Evolutionary conservation across 2,888 invertebrate species (phyloP).

Genomic region (Drosophila rubida): DNA sequence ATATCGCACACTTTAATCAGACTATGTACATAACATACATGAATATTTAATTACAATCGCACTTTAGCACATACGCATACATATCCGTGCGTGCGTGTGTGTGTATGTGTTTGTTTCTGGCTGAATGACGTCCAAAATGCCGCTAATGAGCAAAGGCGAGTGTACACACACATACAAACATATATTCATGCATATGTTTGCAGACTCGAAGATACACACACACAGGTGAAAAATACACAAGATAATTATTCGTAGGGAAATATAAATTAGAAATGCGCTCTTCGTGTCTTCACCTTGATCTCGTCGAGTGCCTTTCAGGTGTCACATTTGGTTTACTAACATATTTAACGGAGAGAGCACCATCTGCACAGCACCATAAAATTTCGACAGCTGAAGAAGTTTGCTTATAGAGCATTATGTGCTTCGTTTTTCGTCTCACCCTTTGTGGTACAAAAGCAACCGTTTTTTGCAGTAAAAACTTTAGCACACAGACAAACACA

Average conservation of each 20-base stretch:
- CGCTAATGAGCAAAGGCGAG: slow-evolving; percentile 57
- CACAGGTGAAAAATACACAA: slow-evolving; percentile 33
- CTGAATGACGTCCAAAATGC: slow-evolving; percentile 66
- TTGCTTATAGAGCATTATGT: neutral
- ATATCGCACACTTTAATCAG: neutral
- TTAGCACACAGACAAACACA: slow-evolving; percentile 23
- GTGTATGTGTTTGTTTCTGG: slow-evolving; percentile 24
- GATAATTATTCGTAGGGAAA: slow-evolving; percentile 20
- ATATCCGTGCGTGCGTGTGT: slow-evolving; percentile 1
- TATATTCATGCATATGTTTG: slow-evolving; percentile 20
- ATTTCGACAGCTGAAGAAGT: slow-evolving; percentile 34
- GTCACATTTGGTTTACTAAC: neutral
- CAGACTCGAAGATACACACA: slow-evolving; percentile 34
- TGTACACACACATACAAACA: slow-evolving; percentile 21
- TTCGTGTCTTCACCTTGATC: slow-evolving; percentile 6
- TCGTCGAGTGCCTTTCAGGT: neutral
- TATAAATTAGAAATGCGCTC: slow-evolving; percentile 21
- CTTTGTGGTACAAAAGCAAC: slow-evolving; percentile 31
- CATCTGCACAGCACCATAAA: slow-evolving; percentile 1
- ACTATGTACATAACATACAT: neutral
- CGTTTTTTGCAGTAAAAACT: slow-evolving; percentile 36
- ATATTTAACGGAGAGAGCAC: neutral
- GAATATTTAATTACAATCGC: slow-evolving; percentile 1
- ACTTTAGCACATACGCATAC: neutral
- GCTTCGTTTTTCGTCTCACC: slow-evolving; percentile 35